Evolutionary conservation across 1,140 invertebrate genomes (phyloP).

Genomic region (Spodoptera litura): DNA sequence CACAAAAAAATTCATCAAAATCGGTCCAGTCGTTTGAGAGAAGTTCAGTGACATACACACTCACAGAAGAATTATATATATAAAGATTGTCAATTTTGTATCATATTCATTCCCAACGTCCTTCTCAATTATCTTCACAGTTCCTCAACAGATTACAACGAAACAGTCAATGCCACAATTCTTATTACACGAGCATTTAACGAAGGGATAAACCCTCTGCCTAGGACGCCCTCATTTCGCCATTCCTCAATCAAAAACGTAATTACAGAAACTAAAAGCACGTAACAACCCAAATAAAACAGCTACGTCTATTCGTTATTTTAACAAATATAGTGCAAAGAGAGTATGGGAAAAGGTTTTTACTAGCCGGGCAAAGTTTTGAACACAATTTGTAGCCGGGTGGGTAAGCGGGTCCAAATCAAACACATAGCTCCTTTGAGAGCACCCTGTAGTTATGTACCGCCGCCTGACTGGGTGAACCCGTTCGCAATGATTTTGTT

Average conservation of each 20-base stretch:
- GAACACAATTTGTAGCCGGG: slow-evolving; percentile 64
- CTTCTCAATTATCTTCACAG: too few species aligned
- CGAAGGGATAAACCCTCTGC: too few species aligned
- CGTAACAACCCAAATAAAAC: slow-evolving; percentile 46
- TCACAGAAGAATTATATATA: too few species aligned
- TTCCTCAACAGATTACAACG: too few species aligned
- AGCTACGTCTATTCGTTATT: slow-evolving; percentile 23
- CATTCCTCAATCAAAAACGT: slow-evolving; percentile 18
- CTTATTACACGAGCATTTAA: too few species aligned
- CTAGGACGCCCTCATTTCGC: too few species aligned
- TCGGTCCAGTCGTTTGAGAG: too few species aligned
- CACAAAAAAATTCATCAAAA: too few species aligned
- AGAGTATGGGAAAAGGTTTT: slow-evolving; percentile 57
- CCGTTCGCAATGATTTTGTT: slow-evolving; percentile 32
- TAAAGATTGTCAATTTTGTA: too few species aligned
- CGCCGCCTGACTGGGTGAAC: slow-evolving; percentile 34
- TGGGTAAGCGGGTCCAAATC: slow-evolving; percentile 62
- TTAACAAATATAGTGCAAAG: slow-evolving; percentile 47
- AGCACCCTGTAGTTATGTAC: slow-evolving; percentile 55
- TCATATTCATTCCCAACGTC: too few species aligned
- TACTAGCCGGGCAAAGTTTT: slow-evolving; percentile 59
- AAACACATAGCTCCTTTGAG: slow-evolving; percentile 71
- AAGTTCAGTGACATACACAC: too few species aligned
- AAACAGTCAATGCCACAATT: too few species aligned
- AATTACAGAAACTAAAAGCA: slow-evolving; percentile 11